phyloP scores from a whole-genome alignment of 2,888 invertebrate species.

The Eulithis prunata region DNA sequence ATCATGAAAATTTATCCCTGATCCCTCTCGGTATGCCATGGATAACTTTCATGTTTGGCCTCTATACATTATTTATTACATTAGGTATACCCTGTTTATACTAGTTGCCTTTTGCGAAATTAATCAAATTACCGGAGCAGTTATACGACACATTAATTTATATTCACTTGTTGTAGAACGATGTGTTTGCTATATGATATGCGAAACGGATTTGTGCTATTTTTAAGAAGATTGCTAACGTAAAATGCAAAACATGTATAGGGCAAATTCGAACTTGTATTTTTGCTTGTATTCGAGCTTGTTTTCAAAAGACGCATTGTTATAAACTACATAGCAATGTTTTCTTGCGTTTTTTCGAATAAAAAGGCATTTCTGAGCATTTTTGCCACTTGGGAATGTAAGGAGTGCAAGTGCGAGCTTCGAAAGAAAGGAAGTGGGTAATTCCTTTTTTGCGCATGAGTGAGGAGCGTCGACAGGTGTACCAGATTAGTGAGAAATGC shows the following conservation, averaged over 20 bases:
- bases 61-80: constrained; percentile 80
- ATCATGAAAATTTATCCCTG: constrained; percentile 79
- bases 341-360: constrained; percentile 3
- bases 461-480: constrained; percentile 48
- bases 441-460: constrained; percentile 42
- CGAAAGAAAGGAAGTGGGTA: constrained; percentile 43
- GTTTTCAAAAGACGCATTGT: neutral
- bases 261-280: too few relatives aligned
- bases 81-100: constrained; percentile 75
- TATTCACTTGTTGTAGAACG: constrained; percentile 55
- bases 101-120: constrained; percentile 69
- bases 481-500: constrained; percentile 44
- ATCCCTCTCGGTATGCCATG: constrained; percentile 72
- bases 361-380: constrained; percentile 4
- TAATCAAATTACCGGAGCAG: constrained; percentile 54
- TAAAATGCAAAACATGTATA: neutral
- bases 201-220: constrained; percentile 40
- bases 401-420: constrained; percentile 38
- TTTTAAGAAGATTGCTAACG: neutral
- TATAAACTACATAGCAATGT: neutral
- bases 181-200: constrained; percentile 48
- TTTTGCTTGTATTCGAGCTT: neutral
- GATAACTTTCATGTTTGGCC: constrained; percentile 77
- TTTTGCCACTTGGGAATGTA: constrained; percentile 23
- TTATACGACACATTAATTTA: constrained; percentile 65